Conservation (phyloP, 2,113 vertebrate species). For the Toxotes chatareus region DNA sequence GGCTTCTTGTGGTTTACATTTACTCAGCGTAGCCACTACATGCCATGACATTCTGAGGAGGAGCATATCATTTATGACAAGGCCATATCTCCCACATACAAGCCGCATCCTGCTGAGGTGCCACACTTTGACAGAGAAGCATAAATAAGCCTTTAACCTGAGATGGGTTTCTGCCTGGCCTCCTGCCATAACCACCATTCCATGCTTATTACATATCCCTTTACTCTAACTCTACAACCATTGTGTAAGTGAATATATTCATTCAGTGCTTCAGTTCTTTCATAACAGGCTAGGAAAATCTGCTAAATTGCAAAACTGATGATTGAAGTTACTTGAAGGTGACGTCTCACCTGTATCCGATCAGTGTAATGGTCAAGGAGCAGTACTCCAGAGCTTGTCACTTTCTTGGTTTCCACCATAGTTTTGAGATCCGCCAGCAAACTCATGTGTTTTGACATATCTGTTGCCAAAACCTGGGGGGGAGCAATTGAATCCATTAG, state of each 20-base stretch:
- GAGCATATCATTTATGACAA: not conserved
- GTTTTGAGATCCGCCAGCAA: conserved; percentile 95
- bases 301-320: not conserved
- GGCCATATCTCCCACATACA: not conserved
- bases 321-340: not conserved
- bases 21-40: not conserved
- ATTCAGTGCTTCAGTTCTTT: not conserved
- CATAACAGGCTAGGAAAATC: not conserved
- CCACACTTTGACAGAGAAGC: not conserved
- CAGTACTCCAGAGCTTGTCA: conserved; percentile 94
- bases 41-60: not conserved
- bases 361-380: conserved; percentile 94
- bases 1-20: not conserved
- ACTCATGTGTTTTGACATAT: conserved; percentile 98
- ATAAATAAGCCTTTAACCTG: not conserved
- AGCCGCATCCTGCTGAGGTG: not conserved
- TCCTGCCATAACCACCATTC: not conserved
- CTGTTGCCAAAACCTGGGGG: conserved; percentile 92
- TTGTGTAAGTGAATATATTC: not conserved
- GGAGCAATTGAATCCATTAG: not conserved
- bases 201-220: not conserved
- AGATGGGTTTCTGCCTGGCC: not conserved
- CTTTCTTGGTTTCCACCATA: conserved; percentile 98
- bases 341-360: conserved; percentile 89
- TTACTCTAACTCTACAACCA: not conserved